A percentile compares a stretch with the other conserved stretches of the same genome.
These are phyloP conservation scores for Scophthalmus maximus DNA, from an alignment of 2,113 vertebrate species.

Conservation along the genomic window DNA sequence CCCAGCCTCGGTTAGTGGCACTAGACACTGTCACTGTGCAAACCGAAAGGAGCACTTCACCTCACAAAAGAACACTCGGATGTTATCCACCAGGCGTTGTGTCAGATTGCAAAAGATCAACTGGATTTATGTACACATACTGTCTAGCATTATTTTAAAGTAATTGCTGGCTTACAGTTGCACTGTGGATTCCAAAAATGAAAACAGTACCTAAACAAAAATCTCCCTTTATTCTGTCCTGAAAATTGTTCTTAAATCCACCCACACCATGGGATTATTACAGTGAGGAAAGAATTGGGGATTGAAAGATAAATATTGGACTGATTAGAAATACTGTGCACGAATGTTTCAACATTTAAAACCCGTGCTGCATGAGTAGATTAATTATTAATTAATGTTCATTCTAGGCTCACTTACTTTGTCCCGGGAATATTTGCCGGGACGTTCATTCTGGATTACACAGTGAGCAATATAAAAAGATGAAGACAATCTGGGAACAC, in stretches of 20 bases:
- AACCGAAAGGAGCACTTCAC: constrained; percentile 21
- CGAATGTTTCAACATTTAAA: not conserved
- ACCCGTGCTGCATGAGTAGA: not conserved
- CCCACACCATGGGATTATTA: not conserved
- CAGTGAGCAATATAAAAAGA: constrained; percentile 2
- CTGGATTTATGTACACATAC: not conserved
- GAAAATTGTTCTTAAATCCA: not conserved
- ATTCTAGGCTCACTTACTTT: too few species aligned
- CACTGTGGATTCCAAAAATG: not conserved
- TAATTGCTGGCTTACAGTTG: not conserved
- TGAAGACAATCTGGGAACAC: not conserved
- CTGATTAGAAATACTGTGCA: not conserved
- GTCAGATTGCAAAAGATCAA: not conserved
- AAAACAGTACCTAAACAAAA: not conserved
- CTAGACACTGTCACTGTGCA: constrained; percentile 19
- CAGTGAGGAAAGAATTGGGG: not conserved
- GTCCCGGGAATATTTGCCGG: constrained; percentile 3
- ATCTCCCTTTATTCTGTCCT: not conserved
- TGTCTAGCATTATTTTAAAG: not conserved
- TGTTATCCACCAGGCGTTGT: too few species aligned
- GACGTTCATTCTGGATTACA: constrained; percentile 9
- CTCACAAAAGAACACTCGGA: not conserved
- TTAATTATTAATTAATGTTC: too few species aligned
- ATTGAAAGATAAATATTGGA: not conserved
- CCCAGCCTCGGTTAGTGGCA: not conserved